Evolutionary conservation across 2,888 invertebrate genomes (phyloP), one percentile per base, ranked within the genome.

Genomic region (Metalampra italica): DNA sequence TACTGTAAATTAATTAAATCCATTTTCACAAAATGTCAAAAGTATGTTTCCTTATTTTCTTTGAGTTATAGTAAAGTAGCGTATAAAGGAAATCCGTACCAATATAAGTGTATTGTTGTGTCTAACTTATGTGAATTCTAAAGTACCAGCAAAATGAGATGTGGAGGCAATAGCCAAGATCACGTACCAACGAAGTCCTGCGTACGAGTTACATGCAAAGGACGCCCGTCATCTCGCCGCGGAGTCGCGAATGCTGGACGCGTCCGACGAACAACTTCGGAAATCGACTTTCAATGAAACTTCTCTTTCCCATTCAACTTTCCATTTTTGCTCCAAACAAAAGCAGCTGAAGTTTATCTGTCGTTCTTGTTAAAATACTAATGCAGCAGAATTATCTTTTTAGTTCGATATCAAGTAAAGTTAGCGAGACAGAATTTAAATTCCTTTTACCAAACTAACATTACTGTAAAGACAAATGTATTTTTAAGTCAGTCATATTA

Each of bases 221-320:
- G 50, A 51, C 47, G 50, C 41, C 30, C 2, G 22, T 9, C n/a
- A n/a, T n/a, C 22, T 29, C 14, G 14, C n/a, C 22, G 30, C 9
- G 39, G 29, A 29, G 49, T 30, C 45, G n/a, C 32, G 32, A 41
- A 36, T 38, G 29, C n/a, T 29, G 30, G 14, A 36, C 32, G 12
- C 62, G 68, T 57, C 51, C 56, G 46, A 54, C 66, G 71, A 65
- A 75, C 75, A 80, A 82, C 79, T 84, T 82, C 59, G 74, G 76
- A 81, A 84, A 85, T 83, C 81, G 80, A 85, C 81, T 84, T 82
- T 77, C 75, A 78, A 81, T 80, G 67, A 66, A 82, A 82, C 71
- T 82, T 75, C 64, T 61, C 69, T 60, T 60, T 65, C 64, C 62
- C 57, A 50, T 69, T 64, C 74, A 78, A 79, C 80, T 82, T 79